Evolutionary conservation across 2,113 vertebrate genomes (phyloP).

Genomic region (Oryzias melastigma): DNA sequence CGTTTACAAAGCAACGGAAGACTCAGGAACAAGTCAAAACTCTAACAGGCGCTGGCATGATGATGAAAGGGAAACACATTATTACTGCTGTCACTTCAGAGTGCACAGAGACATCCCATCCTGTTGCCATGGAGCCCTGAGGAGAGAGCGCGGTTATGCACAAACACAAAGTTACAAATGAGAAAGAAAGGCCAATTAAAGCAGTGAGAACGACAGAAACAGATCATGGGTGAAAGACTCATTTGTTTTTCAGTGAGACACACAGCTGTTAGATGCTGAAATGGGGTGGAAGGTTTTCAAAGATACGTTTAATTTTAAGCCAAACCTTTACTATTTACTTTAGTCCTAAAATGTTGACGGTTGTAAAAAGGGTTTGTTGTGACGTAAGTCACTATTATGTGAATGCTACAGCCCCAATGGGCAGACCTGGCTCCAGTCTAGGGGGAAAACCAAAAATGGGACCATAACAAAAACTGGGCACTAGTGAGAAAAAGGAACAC

Average conservation of each 20-base stretch:
- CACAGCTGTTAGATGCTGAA: neutral
- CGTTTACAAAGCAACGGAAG: neutral
- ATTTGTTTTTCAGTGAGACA: neutral
- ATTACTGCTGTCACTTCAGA: constrained; percentile 3
- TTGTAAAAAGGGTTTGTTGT: too few species aligned
- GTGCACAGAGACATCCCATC: constrained; percentile 25
- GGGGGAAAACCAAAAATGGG: too few species aligned
- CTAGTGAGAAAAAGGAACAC: too few species aligned
- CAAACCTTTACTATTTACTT: too few species aligned
- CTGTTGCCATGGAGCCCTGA: constrained; percentile 34
- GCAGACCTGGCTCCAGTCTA: too few species aligned
- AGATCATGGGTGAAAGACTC: constrained; percentile 11
- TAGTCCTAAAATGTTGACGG: too few species aligned
- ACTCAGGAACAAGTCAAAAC: constrained; percentile 3
- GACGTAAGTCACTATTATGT: too few species aligned
- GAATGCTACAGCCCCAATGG: too few species aligned
- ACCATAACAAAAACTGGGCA: too few species aligned
- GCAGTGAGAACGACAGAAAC: neutral
- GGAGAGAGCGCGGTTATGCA: constrained; percentile 10
- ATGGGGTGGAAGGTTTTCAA: too few species aligned
- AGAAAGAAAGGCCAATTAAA: constrained; percentile 30
- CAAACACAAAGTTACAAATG: constrained; percentile 25
- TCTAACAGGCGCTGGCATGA: neutral
- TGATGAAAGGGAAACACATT: neutral
- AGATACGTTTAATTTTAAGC: too few species aligned